Evolutionary conservation across 2,113 vertebrate genomes (phyloP).

Genomic region (Tupaia chinensis): DNA sequence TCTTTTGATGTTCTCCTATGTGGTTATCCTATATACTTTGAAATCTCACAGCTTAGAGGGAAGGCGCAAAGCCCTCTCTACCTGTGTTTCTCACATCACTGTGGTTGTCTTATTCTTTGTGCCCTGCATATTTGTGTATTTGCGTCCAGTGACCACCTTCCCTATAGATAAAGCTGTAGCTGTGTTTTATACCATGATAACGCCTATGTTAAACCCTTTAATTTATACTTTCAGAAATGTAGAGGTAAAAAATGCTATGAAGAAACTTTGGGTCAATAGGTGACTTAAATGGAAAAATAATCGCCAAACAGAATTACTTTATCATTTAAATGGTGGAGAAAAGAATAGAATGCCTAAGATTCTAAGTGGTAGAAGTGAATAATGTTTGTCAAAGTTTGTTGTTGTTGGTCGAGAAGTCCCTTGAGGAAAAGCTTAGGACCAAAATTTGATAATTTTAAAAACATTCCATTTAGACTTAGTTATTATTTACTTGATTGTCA

Average conservation of each 20-base stretch:
- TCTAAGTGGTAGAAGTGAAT: neutral
- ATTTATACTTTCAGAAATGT: slow-evolving; percentile 79
- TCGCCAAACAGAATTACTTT: neutral
- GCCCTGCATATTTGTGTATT: slow-evolving; percentile 74
- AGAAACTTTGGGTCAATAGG: slow-evolving; percentile 32
- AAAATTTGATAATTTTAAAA: neutral
- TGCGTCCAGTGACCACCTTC: slow-evolving; percentile 51
- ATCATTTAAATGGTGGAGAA: neutral
- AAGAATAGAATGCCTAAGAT: neutral
- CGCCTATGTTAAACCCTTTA: slow-evolving; percentile 76
- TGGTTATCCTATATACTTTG: slow-evolving; percentile 69
- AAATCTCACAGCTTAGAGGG: slow-evolving; percentile 59
- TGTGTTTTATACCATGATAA: slow-evolving; percentile 77
- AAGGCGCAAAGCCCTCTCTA: slow-evolving; percentile 74
- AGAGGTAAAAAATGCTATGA: slow-evolving; percentile 76
- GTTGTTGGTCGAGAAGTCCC: neutral
- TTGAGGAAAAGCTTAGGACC: neutral
- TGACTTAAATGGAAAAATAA: neutral
- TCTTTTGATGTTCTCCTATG: slow-evolving; percentile 68
- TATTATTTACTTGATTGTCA: neutral
- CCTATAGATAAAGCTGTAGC: slow-evolving; percentile 75
- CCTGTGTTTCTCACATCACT: slow-evolving; percentile 65
- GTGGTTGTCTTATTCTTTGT: slow-evolving; percentile 75
- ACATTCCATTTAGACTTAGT: neutral
- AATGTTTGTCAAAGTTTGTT: neutral